Evolutionary conservation across 2,113 vertebrate species (phyloP), one percentile per base, ranked within the genome.

Genomic region (Rhinoderma darwinii): DNA sequence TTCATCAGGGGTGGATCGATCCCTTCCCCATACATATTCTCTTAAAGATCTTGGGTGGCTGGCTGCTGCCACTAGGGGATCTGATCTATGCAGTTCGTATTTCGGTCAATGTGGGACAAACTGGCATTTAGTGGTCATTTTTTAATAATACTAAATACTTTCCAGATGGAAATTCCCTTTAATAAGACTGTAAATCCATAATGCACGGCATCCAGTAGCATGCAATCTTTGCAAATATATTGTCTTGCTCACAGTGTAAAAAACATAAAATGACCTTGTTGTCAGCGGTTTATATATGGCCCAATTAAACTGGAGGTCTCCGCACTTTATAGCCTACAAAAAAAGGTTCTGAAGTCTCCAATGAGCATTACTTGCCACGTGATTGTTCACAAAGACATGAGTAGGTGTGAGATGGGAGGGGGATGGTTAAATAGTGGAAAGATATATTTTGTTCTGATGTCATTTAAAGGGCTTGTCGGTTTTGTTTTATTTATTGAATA

Each of bases 341-440:
- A 66, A 66, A 70, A 35, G 20, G 39, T 39, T 18, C 68, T 20
- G 68, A 72, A 72, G 56, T 32, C 61, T 30, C 61, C 27, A 14
- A 32, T 66, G 61, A 66, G 27, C 27, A 5, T 39, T 22, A 2
- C 6, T 39, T 14, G 35, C 37, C 59, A 41, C 14, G 47, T 25
- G 54, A 61, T 20, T 43, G 51, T 61, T 41, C 22, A 63, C 11
- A 61, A 80, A 81, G 54, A 66, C 39, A 9, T 44, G 41, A 68
- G n/a, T 43, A 63, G 79, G 80, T 44, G 39, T 27, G 37, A 39
- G 80, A 22, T 14, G 22, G 27, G 22, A 22, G 27, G 27, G 17
- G 51, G 32, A 37, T 41, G 18, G 4, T 37, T 68, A 82, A 83
- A 83, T 83, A 72, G 25, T 35, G n/a, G 63, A 72, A 37, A 30